Evolutionary conservation across 2,113 vertebrate genomes (phyloP).

Genomic region (Trematocara zebra): DNA sequence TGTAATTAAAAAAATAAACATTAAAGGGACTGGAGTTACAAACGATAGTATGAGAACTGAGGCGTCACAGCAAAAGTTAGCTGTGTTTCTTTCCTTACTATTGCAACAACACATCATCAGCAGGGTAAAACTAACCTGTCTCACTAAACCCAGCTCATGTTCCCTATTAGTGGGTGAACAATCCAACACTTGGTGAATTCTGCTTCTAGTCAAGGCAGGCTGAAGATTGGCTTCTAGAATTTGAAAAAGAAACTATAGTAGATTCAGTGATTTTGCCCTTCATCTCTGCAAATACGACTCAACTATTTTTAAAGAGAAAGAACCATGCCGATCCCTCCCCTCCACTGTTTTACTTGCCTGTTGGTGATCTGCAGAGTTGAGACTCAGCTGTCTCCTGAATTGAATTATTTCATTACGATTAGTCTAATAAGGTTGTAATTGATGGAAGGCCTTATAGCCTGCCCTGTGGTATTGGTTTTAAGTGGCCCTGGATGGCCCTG

Average conservation of each 20-base stretch:
- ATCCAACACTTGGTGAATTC: background rate
- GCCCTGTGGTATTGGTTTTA: constrained; percentile 55
- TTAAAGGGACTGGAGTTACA: background rate
- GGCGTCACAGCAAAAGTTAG: background rate
- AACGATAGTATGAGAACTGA: background rate
- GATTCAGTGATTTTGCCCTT: background rate
- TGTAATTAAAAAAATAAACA: background rate
- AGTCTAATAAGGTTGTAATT: constrained; percentile 69
- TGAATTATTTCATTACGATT: constrained; percentile 68
- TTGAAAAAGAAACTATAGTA: background rate
- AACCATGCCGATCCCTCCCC: background rate
- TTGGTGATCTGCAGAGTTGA: constrained; percentile 18
- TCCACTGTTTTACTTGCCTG: background rate
- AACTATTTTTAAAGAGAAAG: background rate
- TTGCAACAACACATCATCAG: background rate
- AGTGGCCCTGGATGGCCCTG: constrained; percentile 52
- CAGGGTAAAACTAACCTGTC: background rate
- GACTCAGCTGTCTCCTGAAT: constrained; percentile 47
- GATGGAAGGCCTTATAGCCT: constrained; percentile 58
- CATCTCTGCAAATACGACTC: background rate
- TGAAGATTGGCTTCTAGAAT: background rate
- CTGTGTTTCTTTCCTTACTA: background rate
- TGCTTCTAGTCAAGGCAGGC: background rate
- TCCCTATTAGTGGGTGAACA: background rate
- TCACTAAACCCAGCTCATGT: background rate